Conservation (phyloP, 2,113 vertebrate genomes). For the Gymnorhina tibicen region DNA sequence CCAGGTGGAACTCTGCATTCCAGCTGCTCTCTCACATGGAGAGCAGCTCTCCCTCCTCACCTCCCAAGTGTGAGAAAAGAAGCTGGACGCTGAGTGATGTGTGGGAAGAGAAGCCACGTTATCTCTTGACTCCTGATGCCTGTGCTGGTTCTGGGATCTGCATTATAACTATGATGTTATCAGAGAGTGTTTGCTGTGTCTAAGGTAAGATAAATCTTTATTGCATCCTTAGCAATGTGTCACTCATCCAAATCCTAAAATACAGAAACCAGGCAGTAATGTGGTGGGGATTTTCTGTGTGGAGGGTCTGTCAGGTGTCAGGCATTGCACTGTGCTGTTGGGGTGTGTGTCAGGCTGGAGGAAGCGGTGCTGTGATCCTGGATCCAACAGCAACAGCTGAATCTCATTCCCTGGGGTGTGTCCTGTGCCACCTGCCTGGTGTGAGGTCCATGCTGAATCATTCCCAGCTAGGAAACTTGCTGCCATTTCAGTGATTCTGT, state of each 20-base stretch:
- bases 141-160: neutral
- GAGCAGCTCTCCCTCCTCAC: neutral
- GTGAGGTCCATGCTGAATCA: neutral
- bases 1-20: neutral
- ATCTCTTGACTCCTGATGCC: neutral
- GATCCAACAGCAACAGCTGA: neutral
- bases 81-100: neutral
- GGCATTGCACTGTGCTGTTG: neutral
- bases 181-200: neutral
- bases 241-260: neutral
- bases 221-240: neutral
- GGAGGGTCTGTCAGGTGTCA: neutral
- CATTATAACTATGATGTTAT: neutral
- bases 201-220: neutral
- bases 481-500: neutral
- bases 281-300: neutral
- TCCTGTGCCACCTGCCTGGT: neutral
- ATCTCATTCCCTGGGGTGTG: fast-evolving
- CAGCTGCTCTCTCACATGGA: neutral
- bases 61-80: neutral
- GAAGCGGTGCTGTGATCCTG: neutral
- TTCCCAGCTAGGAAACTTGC: neutral
- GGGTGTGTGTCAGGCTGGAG: neutral
- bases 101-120: neutral
- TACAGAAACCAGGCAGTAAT: neutral